Percentiles rank a stretch among this genome's conserved stretches.
phyloP scores from a whole-genome alignment of 2,113 vertebrate genomes.

The Seriola quinqueradiata region DNA sequence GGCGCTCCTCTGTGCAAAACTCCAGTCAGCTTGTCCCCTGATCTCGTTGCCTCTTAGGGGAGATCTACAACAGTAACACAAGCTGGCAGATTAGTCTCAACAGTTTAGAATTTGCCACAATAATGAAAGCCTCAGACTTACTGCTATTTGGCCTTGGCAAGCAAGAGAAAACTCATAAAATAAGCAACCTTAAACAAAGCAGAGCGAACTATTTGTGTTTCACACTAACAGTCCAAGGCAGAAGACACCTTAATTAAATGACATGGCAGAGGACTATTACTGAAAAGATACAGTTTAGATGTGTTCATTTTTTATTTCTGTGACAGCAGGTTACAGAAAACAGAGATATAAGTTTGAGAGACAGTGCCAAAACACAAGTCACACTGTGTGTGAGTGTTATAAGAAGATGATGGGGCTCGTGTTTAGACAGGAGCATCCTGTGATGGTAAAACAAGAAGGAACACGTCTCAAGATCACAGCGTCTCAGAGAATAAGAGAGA shows the following conservation, averaged over 20 bases:
- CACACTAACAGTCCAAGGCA: neutral
- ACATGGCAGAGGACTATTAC: neutral
- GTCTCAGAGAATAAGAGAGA: constrained; percentile 45
- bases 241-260: neutral
- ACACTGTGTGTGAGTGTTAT: constrained; percentile 44
- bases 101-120: constrained; percentile 72
- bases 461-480: constrained; percentile 39
- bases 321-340: constrained; percentile 59
- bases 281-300: constrained; percentile 35
- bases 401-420: constrained; percentile 49
- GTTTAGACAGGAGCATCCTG: constrained; percentile 80
- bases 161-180: constrained; percentile 22
- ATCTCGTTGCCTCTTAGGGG: constrained; percentile 63
- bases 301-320: constrained; percentile 12
- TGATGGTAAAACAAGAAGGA: constrained; percentile 48
- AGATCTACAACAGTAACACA: constrained; percentile 68
- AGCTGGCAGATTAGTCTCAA: constrained; percentile 79
- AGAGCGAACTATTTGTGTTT: constrained; percentile 5
- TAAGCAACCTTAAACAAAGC: constrained; percentile 17
- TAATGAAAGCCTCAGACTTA: constrained; percentile 47
- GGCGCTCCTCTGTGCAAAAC: constrained; percentile 56
- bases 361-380: constrained; percentile 45
- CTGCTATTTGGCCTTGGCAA: constrained; percentile 37
- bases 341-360: constrained; percentile 47
- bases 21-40: constrained; percentile 61